These are phyloP conservation scores for Drosophila macrothrix DNA, from an alignment of 2,888 invertebrate genomes.

Conservation along the genomic window DNA sequence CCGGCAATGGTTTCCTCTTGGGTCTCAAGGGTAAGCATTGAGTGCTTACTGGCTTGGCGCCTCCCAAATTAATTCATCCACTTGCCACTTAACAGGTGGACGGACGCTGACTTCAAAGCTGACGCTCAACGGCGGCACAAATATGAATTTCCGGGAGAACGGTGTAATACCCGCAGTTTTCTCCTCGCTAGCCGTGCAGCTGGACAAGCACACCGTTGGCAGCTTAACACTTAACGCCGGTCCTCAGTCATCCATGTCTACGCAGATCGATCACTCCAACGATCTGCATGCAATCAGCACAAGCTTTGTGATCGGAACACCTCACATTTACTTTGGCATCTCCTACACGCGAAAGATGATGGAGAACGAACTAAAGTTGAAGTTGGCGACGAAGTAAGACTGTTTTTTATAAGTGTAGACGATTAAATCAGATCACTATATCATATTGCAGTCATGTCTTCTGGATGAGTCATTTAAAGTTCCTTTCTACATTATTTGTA, in stretches of 20 bases:
- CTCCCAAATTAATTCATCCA: neutral
- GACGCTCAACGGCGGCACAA: constrained; percentile 88
- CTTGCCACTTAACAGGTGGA: constrained; percentile 59
- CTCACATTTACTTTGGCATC: constrained; percentile 91
- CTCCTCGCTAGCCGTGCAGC: constrained; percentile 92
- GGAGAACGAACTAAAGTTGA: constrained; percentile 91
- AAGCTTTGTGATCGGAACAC: constrained; percentile 92
- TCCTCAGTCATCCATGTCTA: constrained; percentile 90
- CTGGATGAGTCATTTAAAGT: neutral
- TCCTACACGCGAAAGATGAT: constrained; percentile 93
- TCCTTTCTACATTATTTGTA: neutral
- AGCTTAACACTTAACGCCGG: constrained; percentile 93
- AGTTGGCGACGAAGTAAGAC: constrained; percentile 92
- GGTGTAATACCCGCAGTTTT: constrained; percentile 92
- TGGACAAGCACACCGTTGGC: constrained; percentile 95
- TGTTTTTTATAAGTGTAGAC: neutral
- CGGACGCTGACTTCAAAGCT: constrained; percentile 72
- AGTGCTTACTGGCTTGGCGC: neutral
- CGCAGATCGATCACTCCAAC: constrained; percentile 92
- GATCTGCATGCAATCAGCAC: constrained; percentile 89
- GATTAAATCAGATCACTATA: neutral
- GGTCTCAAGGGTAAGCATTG: constrained; percentile 88
- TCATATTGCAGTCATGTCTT: neutral
- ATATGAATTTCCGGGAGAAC: constrained; percentile 91
- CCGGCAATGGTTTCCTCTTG: constrained; percentile 93